phyloP scores from a whole-genome alignment of 2,113 vertebrate species.

The Pandion haliaetus region DNA sequence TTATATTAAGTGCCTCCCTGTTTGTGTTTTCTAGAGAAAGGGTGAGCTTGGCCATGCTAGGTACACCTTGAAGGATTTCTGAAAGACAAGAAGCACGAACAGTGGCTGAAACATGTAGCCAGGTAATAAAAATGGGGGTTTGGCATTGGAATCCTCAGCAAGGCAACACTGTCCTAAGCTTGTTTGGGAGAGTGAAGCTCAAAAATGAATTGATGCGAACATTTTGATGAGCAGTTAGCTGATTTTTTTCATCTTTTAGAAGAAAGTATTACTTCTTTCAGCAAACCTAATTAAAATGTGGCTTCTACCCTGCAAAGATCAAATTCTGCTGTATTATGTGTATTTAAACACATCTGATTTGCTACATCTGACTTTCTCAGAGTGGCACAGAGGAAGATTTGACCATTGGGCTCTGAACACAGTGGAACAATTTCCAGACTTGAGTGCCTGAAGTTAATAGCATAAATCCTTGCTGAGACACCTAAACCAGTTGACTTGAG shows the following conservation, averaged over 20 bases:
- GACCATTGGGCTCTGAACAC: background rate
- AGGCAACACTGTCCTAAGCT: background rate
- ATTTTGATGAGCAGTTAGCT: background rate
- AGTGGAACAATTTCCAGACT: background rate
- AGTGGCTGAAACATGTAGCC: background rate
- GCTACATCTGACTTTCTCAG: background rate
- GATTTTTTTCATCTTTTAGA: background rate
- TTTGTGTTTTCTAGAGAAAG: background rate
- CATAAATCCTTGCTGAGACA: background rate
- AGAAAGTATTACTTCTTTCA: background rate
- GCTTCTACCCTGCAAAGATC: background rate
- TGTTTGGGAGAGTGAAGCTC: background rate
- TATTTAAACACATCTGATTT: background rate
- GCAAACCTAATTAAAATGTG: background rate
- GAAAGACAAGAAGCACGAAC: background rate
- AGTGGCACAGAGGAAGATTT: background rate
- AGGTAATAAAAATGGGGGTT: background rate
- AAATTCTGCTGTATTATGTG: background rate
- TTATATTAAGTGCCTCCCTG: background rate
- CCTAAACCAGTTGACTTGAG: background rate
- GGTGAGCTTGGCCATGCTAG: background rate
- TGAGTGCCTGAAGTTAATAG: background rate
- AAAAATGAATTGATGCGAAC: background rate
- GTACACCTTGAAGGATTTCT: background rate
- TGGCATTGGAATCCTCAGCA: background rate